phyloP scores from a whole-genome alignment of 2,113 vertebrate species.

The Psilopsiagon aurifrons region DNA sequence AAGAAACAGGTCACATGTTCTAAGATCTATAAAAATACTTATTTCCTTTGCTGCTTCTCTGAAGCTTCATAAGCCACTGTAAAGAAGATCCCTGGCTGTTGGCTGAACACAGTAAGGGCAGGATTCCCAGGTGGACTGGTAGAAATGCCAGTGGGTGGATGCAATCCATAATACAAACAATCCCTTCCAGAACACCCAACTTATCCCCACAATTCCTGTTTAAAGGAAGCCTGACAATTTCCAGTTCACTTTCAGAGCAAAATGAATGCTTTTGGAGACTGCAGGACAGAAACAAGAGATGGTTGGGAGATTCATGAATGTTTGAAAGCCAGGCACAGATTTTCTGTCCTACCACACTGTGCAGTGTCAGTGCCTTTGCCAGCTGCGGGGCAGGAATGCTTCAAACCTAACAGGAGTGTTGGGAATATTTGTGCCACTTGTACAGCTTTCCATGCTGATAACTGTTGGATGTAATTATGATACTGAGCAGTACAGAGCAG shows the following conservation, averaged over 20 bases:
- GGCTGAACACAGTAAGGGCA: background rate
- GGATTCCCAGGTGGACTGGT: background rate
- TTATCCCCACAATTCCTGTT: background rate
- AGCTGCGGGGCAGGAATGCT: background rate
- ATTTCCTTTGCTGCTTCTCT: background rate
- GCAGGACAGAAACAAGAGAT: background rate
- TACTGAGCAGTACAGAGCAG: background rate
- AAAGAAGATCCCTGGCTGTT: background rate
- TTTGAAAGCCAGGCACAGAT: background rate
- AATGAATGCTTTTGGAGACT: background rate
- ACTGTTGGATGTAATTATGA: background rate
- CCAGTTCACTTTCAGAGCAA: background rate
- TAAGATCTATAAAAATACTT: background rate
- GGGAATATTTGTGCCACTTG: background rate
- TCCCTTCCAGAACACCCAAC: accelerated
- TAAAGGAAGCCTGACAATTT: background rate
- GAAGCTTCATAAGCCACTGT: background rate
- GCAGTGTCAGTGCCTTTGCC: background rate
- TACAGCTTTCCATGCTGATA: background rate
- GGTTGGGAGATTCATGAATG: background rate
- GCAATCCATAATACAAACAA: background rate
- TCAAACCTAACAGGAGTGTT: background rate
- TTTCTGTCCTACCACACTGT: background rate
- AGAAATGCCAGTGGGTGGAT: background rate
- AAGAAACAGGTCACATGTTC: background rate